Base-by-base conservation (phyloP, 1,140 invertebrate species). In the Trichonephila clavata region DNA sequence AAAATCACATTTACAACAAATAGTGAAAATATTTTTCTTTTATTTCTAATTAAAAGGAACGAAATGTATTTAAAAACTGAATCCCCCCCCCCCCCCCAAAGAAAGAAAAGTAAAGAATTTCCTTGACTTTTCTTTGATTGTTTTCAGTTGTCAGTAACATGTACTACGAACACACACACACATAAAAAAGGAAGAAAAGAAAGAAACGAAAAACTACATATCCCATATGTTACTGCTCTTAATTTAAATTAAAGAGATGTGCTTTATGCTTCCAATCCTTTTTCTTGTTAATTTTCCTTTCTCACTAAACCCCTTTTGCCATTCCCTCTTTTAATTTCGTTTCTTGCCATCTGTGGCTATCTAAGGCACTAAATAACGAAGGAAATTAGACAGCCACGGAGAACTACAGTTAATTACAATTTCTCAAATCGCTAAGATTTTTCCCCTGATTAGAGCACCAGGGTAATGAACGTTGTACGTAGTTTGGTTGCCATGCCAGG, bases 331-430 rank as follows among this genome's bases (percentile, higher is more conserved):
- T 63, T 87, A 63, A 63, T 87, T 87, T 63, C 59, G 32, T 21
- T 63, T 63, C 59, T 61, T 87, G 43, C 86, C 86, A 87, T 61
- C 86, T 87, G 86, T 87, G 86, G 86, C 86, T 87, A 83, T 21
- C 81, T 57, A 24, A 83, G 81, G 43, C n/a, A 87, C 86, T 87
- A 57, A 87, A 87, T 87, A 87, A 87, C 86, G 86, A 65, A 63
- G 86, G 24, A 57, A 87, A 87, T 87, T 65, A 87, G 86, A 43
- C 60, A 24, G 86, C 20, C 7, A 83, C 43, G 43, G 21, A 83
- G 81, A 83, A 24, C 39, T 92, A 43, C 59, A 92, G 81, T 92
- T 92, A 92, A 92, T 92, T 92, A 92, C 81, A 92, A 80, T 92
- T 92, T 92, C 90, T 92, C 90, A 84, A 83, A 84, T 68, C 59